Evolutionary conservation across 2,113 vertebrate genomes (phyloP).

Genomic region (Chascanopsetta lugubris): DNA sequence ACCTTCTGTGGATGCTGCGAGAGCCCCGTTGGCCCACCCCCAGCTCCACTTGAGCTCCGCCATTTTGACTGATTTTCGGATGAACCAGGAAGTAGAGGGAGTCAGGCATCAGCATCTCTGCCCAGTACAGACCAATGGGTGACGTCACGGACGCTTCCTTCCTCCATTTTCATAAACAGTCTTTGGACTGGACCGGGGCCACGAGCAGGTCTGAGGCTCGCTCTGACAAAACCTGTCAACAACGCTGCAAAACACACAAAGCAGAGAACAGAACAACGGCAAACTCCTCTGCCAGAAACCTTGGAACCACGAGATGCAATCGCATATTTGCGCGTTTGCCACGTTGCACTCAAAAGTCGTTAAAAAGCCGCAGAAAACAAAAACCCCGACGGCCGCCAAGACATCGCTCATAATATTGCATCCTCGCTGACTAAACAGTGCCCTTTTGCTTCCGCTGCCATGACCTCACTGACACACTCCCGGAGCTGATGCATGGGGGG

Average conservation of each 20-base stretch:
- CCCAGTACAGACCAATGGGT: too few relatives aligned
- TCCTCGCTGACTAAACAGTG: not conserved
- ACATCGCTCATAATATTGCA: slow-evolving; percentile 10
- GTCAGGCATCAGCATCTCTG: too few relatives aligned
- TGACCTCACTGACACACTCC: slow-evolving; percentile 15
- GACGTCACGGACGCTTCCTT: too few relatives aligned
- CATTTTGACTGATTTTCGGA: too few relatives aligned
- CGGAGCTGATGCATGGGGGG: not conserved
- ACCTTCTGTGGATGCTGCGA: too few relatives aligned
- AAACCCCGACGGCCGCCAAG: slow-evolving; percentile 8
- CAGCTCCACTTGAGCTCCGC: too few relatives aligned
- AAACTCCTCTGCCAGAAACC: slow-evolving; percentile 1
- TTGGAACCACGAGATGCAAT: slow-evolving; percentile 18
- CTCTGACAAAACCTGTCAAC: slow-evolving; percentile 14
- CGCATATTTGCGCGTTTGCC: slow-evolving; percentile 20
- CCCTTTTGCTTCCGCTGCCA: slow-evolving; percentile 11
- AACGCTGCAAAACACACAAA: slow-evolving; percentile 30
- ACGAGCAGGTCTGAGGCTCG: not conserved
- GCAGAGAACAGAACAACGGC: slow-evolving; percentile 21
- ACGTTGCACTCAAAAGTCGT: slow-evolving; percentile 13
- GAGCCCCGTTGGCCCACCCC: too few relatives aligned
- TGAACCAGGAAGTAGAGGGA: too few relatives aligned
- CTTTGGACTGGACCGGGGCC: too few relatives aligned
- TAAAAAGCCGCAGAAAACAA: slow-evolving; percentile 35
- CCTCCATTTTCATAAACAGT: too few relatives aligned